These are phyloP conservation scores for Priocnemis perturbator DNA, from an alignment of 2,888 invertebrate species.

Conservation along the genomic window DNA sequence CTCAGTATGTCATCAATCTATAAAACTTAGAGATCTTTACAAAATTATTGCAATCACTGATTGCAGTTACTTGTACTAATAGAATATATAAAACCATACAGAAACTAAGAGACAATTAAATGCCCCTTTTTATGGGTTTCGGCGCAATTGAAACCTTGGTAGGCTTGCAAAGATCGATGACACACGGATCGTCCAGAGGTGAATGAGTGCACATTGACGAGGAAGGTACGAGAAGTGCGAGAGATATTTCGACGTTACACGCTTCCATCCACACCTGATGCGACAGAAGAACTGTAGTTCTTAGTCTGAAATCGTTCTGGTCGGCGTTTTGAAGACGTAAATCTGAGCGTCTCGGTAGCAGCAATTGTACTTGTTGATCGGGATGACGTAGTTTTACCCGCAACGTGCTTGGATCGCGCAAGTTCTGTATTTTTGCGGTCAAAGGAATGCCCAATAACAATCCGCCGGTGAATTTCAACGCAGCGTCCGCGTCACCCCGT, in stretches of 20 bases:
- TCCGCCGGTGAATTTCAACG: slow-evolving; percentile 94
- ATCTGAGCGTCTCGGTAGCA: slow-evolving; percentile 87
- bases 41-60: no score
- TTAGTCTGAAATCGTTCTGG: slow-evolving; percentile 81
- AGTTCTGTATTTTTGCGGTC: slow-evolving; percentile 90
- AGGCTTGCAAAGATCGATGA: slow-evolving; percentile 89
- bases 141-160: slow-evolving; percentile 92
- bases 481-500: slow-evolving; percentile 86
- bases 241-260: slow-evolving; percentile 89
- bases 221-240: slow-evolving; percentile 86
- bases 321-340: slow-evolving; percentile 81
- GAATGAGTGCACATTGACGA: slow-evolving; percentile 76
- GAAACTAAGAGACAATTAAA: slow-evolving; percentile 73
- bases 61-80: no score
- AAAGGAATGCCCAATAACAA: slow-evolving; percentile 91
- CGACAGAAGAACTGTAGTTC: slow-evolving; percentile 92
- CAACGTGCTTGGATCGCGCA: slow-evolving; percentile 84
- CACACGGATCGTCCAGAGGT: slow-evolving; percentile 77
- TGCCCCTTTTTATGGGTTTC: slow-evolving; percentile 90
- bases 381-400: slow-evolving; percentile 93
- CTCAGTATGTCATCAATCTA: no score
- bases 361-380: slow-evolving; percentile 90
- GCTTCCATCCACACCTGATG: slow-evolving; percentile 96
- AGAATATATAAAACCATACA: no score
- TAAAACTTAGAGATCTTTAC: no score